Base-by-base conservation (phyloP, 2,888 invertebrate genomes). In the Cerceris rybyensis region DNA sequence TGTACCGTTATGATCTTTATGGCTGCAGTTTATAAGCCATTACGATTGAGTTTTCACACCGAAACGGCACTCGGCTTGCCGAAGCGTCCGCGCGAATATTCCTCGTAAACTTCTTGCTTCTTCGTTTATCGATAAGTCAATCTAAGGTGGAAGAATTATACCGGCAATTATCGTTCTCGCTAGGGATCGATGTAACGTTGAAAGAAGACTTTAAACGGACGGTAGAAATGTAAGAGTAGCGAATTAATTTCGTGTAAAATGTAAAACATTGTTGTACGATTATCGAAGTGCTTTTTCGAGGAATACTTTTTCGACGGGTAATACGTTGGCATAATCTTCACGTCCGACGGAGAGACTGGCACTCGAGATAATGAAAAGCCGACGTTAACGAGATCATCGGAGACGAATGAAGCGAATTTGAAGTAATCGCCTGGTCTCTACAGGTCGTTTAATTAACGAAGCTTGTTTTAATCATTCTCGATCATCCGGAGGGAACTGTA, bases 1-100 rank as follows among this genome's bases (percentile, higher is more conserved):
- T 91, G 91, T 91, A 90, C 88, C 90, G 91, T 90, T 91, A 91
- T 90, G 90, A 91, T 90, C 90, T 90, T 90, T 89, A 90, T 80
- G 84, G 85, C 50, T 67, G 83, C 72, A 85, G 88, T 90, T 91
- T 90, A 90, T 89, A 87, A 86, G 65, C 87, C 81, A 87, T 90
- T 90, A 88, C 88, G 86, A 90, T 90, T 86, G 90, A 89, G 87
- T 86, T 88, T 89, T 89, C 87, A 75, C 86, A 72, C 83, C 80
- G 82, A 77, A 85, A 84, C 70, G 82, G 76, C 49, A 80, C 78
- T 75, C 66, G 67, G 50, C 60, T 52, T 14, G 66, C 64, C 55
- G 41, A 7, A 28, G 28, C 58, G 50, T n/a, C 39, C 28, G 61
- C 59, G 17, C 41, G 60, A 63, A 67, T 59, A 57, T 63, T 16